Conservation (phyloP, 2,797 vertebrate genomes). For the Crenichthys baileyi region DNA sequence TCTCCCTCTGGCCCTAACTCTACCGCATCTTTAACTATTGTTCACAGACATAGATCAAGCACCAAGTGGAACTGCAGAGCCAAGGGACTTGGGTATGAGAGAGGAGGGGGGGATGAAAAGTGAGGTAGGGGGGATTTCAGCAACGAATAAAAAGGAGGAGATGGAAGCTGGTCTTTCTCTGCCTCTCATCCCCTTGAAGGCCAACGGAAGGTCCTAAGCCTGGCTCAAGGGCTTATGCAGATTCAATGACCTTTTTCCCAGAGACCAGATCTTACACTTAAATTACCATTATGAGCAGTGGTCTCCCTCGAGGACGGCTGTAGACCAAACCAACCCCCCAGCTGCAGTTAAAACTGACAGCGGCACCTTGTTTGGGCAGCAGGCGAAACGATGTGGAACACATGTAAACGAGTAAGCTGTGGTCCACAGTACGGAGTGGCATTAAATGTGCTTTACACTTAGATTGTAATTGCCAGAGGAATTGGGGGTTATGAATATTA, state of each 20-base stretch:
- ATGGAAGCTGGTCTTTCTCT: conserved; percentile 56
- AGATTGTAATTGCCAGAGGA: conserved; percentile 35
- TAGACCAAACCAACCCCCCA: conserved; percentile 65
- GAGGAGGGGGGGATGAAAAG: conserved; percentile 20
- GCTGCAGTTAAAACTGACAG: conserved; percentile 88
- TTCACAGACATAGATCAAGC: conserved; percentile 84
- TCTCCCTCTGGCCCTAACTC: conserved; percentile 39
- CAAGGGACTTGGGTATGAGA: conserved; percentile 42
- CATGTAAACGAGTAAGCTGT: conserved; percentile 79
- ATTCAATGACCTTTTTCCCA: conserved; percentile 96
- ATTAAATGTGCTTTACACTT: conserved; percentile 36
- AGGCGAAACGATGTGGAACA: conserved; percentile 84
- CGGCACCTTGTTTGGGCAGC: conserved; percentile 83
- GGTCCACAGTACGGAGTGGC: conserved; percentile 21
- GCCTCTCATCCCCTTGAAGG: conserved; percentile 76
- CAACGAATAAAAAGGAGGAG: conserved; percentile 13
- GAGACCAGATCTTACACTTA: conserved; percentile 95
- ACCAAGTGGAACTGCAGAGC: conserved; percentile 61
- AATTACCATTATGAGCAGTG: conserved; percentile 90
- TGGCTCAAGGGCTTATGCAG: conserved; percentile 93
- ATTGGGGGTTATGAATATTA: conserved; percentile 39
- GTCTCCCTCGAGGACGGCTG: conserved; percentile 82
- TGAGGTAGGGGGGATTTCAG: conserved; percentile 22
- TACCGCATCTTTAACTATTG: conserved; percentile 54
- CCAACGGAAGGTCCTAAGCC: conserved; percentile 86